Percentiles rank a stretch among this genome's conserved stretches.
These are phyloP conservation scores for Bos taurus DNA, from an alignment of 2,113 vertebrate species.

Conservation along the genomic window ARS-UCD2.0 NC_037343.1:55618001-55618500, in stretches of 20 bases:
- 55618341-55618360: background rate
- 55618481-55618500: background rate
- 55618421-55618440: background rate
- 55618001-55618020: background rate
- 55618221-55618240: background rate
- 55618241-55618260: slow-evolving; percentile 13
- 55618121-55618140: accelerated
- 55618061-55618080: background rate
- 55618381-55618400: slow-evolving; percentile 17
- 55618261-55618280: slow-evolving; percentile 3
- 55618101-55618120: background rate
- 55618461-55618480: background rate
- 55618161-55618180: background rate
- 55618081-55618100: background rate
- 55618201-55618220: background rate
- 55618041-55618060: background rate
- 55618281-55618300: background rate
- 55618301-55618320: slow-evolving; percentile 7
- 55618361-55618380: background rate
- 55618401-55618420: background rate
- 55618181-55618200: background rate
- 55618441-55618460: background rate
- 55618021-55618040: background rate
- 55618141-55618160: background rate
- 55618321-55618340: slow-evolving; percentile 22